Conservation (phyloP, 2,113 vertebrate species). For the Pterophyllum scalare region DNA sequence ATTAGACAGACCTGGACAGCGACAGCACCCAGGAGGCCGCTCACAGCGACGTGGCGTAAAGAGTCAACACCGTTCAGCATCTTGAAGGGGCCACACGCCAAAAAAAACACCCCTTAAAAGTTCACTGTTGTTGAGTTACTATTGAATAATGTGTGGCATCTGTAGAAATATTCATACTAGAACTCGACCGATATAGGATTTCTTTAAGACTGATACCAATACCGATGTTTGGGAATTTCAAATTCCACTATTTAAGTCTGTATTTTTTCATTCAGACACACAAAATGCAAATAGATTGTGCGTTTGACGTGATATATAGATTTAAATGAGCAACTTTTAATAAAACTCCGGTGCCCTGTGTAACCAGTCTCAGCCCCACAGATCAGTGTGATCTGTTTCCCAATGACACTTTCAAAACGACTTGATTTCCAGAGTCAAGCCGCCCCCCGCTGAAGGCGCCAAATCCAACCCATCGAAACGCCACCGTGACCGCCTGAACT, state of each 20-base stretch:
- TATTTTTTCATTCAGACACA: not conserved
- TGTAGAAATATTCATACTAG: not conserved
- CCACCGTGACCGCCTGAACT: conserved; percentile 83
- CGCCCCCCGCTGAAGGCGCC: conserved; percentile 53
- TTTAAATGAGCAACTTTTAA: no score
- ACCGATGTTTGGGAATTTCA: not conserved
- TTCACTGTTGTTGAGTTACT: no score
- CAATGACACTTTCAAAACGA: not conserved
- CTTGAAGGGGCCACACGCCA: no score
- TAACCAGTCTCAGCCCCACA: no score
- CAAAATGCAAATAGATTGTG: not conserved
- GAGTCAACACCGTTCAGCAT: no score
- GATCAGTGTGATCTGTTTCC: not conserved
- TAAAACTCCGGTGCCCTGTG: no score
- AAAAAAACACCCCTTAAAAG: no score
- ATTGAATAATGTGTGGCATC: not conserved
- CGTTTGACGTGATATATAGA: no score
- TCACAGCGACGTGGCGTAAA: no score
- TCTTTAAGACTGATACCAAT: not conserved
- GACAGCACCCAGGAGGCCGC: no score
- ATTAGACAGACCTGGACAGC: no score
- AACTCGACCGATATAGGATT: not conserved
- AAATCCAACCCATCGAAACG: conserved; percentile 87
- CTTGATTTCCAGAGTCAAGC: conserved; percentile 49
- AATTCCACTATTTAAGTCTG: not conserved